A percentile compares a stretch with the other conserved stretches of the same genome.
Evolutionary conservation across 2,113 vertebrate genomes (phyloP).

Genomic region (Brienomyrus longianalis): DNA sequence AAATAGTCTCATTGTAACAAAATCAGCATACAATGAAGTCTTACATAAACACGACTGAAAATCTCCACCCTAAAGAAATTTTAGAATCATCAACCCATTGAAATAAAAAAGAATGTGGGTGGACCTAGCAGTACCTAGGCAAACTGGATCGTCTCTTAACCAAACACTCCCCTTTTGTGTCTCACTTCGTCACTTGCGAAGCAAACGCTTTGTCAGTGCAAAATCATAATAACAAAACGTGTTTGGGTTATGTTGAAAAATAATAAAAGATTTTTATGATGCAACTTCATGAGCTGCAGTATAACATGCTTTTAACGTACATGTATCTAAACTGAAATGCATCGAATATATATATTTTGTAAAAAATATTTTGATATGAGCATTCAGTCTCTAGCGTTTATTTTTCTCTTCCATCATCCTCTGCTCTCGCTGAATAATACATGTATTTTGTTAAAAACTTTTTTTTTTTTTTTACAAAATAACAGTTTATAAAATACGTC

Average conservation of each 20-base stretch:
- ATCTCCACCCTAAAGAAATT: not conserved
- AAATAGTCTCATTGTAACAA: not conserved
- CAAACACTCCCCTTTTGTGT: not conserved
- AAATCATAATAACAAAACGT: not conserved
- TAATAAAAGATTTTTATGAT: not conserved
- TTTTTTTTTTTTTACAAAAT: not conserved
- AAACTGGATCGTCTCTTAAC: not conserved
- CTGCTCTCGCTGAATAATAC: conserved; percentile 75
- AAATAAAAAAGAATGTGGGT: not conserved
- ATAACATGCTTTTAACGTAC: not conserved
- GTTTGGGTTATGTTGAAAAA: not conserved
- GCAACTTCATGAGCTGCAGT: not conserved
- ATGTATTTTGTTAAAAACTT: no score
- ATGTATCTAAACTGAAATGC: not conserved
- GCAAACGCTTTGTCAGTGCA: not conserved
- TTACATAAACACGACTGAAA: not conserved
- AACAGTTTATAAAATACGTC: not conserved
- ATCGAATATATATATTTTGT: not conserved
- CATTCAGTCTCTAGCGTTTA: conserved; percentile 67
- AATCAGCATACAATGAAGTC: not conserved
- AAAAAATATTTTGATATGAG: not conserved
- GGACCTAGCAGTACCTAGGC: not conserved
- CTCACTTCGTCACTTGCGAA: not conserved
- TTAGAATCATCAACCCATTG: not conserved
- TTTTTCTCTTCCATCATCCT: conserved; percentile 87